Conservation (phyloP, 2,113 vertebrate genomes). For the Pterocles burchelli region DNA sequence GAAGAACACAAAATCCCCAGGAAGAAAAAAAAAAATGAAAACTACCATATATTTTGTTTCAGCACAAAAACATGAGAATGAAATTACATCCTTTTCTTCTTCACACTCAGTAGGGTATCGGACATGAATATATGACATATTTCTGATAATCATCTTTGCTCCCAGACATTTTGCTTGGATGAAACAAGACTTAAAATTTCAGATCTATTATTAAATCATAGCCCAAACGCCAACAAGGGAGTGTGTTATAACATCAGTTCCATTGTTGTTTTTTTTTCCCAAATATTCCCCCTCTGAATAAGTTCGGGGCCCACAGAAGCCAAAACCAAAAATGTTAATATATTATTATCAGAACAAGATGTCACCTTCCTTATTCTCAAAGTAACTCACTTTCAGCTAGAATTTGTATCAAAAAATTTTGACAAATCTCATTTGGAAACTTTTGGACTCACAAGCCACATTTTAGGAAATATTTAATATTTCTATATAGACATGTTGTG, state of each 20-base stretch:
- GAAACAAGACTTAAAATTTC: constrained; percentile 30
- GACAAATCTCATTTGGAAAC: background rate
- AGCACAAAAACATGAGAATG: constrained; percentile 9
- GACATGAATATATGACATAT: constrained; percentile 23
- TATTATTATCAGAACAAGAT: background rate
- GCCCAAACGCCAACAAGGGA: background rate
- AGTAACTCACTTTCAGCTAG: background rate
- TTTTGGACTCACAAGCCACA: background rate
- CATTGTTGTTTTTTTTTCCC: background rate
- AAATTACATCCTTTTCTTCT: constrained; percentile 35
- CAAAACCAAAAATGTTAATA: background rate
- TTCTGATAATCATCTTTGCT: constrained; percentile 42
- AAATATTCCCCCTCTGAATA: background rate
- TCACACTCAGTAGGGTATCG: background rate
- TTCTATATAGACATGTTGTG: background rate
- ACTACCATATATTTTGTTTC: background rate
- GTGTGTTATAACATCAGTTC: background rate
- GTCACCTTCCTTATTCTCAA: background rate
- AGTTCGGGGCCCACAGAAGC: background rate
- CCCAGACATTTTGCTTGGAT: constrained; percentile 20
- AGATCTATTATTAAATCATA: background rate
- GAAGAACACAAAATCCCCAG: constrained; percentile 25
- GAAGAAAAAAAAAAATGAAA: background rate
- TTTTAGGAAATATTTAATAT: background rate
- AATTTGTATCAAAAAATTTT: background rate